These are phyloP conservation scores for Lates calcarifer DNA, from an alignment of 2,113 vertebrate species.

Conservation along the genomic window DNA sequence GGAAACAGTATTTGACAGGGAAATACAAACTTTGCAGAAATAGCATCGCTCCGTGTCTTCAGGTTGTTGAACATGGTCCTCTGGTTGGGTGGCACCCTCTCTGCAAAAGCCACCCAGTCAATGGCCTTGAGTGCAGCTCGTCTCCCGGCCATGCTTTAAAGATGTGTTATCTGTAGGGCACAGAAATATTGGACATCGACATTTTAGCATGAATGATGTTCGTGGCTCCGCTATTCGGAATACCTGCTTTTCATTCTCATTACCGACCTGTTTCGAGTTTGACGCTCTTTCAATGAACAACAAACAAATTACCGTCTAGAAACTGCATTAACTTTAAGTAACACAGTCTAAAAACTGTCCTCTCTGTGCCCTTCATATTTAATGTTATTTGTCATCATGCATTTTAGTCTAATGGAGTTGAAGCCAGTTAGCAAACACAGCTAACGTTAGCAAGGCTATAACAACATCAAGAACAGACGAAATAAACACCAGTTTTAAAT, in stretches of 20 bases:
- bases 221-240: not conserved
- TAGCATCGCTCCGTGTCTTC: conserved; percentile 87
- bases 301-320: too few relatives aligned
- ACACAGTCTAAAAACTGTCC: too few relatives aligned
- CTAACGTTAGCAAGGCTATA: too few relatives aligned
- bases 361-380: too few relatives aligned
- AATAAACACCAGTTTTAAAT: not conserved
- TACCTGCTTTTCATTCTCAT: not conserved
- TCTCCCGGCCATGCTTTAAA: conserved; percentile 85
- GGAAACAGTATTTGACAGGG: not conserved
- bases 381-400: too few relatives aligned
- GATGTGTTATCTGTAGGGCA: conserved; percentile 5
- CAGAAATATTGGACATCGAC: not conserved
- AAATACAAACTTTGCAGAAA: conserved; percentile 86
- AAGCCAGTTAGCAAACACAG: too few relatives aligned
- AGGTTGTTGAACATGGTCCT: conserved; percentile 87
- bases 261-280: not conserved
- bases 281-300: not conserved
- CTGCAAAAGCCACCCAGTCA: conserved; percentile 89
- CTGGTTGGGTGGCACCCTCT: conserved; percentile 87
- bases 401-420: too few relatives aligned
- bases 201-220: not conserved
- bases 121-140: conserved; percentile 86
- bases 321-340: too few relatives aligned
- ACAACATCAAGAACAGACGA: not conserved